Evolutionary conservation across 1,140 invertebrate genomes (phyloP), one percentile per base, ranked within the genome.

Genomic region (Drosophila equinoxialis): DNA sequence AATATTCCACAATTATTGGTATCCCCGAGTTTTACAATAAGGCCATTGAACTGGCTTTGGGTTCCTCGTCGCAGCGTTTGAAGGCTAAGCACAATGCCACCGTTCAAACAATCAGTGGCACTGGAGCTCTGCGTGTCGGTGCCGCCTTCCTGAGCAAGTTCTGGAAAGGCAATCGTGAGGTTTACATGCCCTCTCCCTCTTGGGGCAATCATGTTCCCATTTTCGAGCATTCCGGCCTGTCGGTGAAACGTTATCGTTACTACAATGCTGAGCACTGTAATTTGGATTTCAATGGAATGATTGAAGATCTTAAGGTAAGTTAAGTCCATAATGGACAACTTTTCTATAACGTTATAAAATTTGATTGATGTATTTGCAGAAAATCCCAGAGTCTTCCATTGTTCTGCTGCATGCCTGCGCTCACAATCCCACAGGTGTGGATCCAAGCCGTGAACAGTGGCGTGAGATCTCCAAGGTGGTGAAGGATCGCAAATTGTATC

Each of bases 371-470:
- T 83, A 75, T 85, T 94, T 93, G 23, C 92, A 98, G 96, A 97
- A 98, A 94, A 98, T 99, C 61, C 98, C 99, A 6, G 96, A 98
- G 84, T 95, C 95, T 66, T 97, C 98, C 6, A 95, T 99, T 30
- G 96, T 99, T 90, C 93, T 99, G 48, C 93, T 99, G 4, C 99
- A 99, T 93, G 98, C 98, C 11, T 99, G 99, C 94, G 99, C 99
- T 35, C 99, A 99, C 93, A 99, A 99, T 94, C 99, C 99, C 8
- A 99, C 99, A 59, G 99, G 99, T 57, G 98, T 99, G 37, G 97
- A 98, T 93, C 97, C 97, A n/a, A 96, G 94, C 90, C 94, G 95
- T 14, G 97, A 98, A 76, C 98, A 99, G 92, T 99, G 99, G 99
- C 95, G 95, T 54, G 94, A 97, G 91, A 92, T 96, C 3, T 95